Conservation (phyloP, 1,140 invertebrate genomes). For the Platorchestia sp. region DNA sequence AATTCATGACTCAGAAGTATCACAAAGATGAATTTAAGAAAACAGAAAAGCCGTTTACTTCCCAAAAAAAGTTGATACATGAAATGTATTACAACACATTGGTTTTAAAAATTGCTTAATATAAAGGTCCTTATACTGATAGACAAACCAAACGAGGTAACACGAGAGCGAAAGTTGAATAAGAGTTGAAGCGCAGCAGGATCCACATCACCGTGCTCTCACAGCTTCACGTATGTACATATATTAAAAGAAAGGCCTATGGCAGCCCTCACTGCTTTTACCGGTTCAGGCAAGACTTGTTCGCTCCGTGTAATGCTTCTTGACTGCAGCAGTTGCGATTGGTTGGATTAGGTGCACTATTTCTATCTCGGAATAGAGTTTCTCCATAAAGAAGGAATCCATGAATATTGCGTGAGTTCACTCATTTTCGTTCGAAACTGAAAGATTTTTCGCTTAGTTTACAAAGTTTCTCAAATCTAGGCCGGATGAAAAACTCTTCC, state of each 20-base stretch:
- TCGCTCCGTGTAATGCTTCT: neutral
- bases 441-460: too few relatives aligned
- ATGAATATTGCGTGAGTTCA: too few relatives aligned
- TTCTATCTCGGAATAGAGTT: neutral
- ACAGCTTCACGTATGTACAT: neutral
- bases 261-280: neutral
- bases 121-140: neutral
- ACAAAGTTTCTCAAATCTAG: too few relatives aligned
- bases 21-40: too few relatives aligned
- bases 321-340: neutral
- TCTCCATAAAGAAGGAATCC: neutral
- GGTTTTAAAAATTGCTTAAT: neutral
- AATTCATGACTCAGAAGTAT: too few relatives aligned
- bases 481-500: too few relatives aligned
- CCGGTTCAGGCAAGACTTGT: neutral
- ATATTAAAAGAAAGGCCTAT: neutral
- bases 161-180: neutral
- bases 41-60: too few relatives aligned
- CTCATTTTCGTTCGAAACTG: too few relatives aligned
- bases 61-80: neutral
- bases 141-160: neutral
- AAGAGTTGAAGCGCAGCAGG: neutral
- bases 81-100: neutral
- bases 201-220: neutral
- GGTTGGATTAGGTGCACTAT: neutral